These are phyloP conservation scores for Parelbella ahira DNA, from an alignment of 2,888 invertebrate genomes.

Conservation along the genomic window DNA sequence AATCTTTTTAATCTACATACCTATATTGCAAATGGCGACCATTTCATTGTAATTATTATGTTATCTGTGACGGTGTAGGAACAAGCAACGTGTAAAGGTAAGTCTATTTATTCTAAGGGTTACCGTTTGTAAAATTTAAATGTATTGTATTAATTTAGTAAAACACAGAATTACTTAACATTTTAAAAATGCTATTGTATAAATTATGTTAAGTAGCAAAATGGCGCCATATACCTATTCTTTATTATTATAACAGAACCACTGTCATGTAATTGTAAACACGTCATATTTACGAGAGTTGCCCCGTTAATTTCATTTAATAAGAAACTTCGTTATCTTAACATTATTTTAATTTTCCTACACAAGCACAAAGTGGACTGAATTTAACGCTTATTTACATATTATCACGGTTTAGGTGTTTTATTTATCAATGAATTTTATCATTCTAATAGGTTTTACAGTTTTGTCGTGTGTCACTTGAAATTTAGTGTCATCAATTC, in stretches of 20 bases:
- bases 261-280: too few species aligned
- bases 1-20: too few species aligned
- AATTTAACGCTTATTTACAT: slow-evolving; percentile 21
- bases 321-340: slow-evolving; percentile 8
- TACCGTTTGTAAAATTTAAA: slow-evolving; percentile 20
- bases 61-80: slow-evolving; percentile 12
- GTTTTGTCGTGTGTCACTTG: slow-evolving; percentile 17
- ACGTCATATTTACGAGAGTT: too few species aligned
- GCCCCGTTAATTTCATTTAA: too few species aligned
- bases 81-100: slow-evolving; percentile 15
- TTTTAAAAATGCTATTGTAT: too few species aligned
- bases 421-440: slow-evolving; percentile 21
- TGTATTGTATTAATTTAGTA: slow-evolving; percentile 8
- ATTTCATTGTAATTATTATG: slow-evolving; percentile 7
- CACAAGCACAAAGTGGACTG: slow-evolving; percentile 19
- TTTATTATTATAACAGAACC: too few species aligned
- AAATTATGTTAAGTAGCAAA: too few species aligned
- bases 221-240: too few species aligned
- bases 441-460: slow-evolving; percentile 9
- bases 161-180: too few species aligned
- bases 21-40: slow-evolving; percentile 12
- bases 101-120: slow-evolving; percentile 8
- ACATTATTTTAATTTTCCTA: slow-evolving; percentile 12
- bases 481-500: slow-evolving; percentile 11
- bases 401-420: slow-evolving; percentile 16